Evolutionary conservation across 2,113 vertebrate genomes (phyloP).

Genomic region (Vicugna pacos): DNA sequence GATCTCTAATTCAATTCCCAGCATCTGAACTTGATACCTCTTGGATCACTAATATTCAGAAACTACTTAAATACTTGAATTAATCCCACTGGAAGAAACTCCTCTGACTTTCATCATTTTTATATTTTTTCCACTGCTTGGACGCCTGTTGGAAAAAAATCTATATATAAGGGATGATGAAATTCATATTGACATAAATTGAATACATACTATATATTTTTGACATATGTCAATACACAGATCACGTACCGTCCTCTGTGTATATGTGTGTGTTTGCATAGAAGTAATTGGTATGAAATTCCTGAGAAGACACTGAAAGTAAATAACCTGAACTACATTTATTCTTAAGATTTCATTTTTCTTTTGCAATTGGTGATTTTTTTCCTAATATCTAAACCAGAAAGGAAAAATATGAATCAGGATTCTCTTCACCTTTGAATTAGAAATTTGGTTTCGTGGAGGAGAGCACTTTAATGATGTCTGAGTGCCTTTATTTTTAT

Average conservation of each 20-base stretch:
- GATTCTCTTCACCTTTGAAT: slow-evolving; percentile 42
- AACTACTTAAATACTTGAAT: slow-evolving; percentile 23
- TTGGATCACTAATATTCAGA: slow-evolving; percentile 28
- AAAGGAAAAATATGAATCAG: not conserved
- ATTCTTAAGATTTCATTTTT: slow-evolving; percentile 42
- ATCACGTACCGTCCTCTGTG: not conserved
- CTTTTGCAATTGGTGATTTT: not conserved
- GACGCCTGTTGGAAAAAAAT: not conserved
- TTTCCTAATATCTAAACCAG: not conserved
- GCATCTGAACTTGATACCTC: not conserved
- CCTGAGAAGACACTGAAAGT: not conserved
- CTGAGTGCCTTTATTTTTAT: slow-evolving; percentile 71
- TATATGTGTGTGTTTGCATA: not conserved
- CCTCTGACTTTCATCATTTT: slow-evolving; percentile 37
- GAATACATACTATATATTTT: not conserved
- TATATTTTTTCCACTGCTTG: not conserved
- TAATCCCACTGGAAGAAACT: not conserved
- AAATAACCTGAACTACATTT: not conserved
- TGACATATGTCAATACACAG: not conserved
- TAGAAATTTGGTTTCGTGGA: slow-evolving; percentile 39
- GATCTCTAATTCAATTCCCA: not conserved
- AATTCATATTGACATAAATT: not conserved
- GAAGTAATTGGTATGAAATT: not conserved
- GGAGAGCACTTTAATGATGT: not conserved
- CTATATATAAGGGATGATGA: not conserved